Base-by-base conservation (phyloP, 2,888 invertebrate genomes). In the Doris montereyensis region DNA sequence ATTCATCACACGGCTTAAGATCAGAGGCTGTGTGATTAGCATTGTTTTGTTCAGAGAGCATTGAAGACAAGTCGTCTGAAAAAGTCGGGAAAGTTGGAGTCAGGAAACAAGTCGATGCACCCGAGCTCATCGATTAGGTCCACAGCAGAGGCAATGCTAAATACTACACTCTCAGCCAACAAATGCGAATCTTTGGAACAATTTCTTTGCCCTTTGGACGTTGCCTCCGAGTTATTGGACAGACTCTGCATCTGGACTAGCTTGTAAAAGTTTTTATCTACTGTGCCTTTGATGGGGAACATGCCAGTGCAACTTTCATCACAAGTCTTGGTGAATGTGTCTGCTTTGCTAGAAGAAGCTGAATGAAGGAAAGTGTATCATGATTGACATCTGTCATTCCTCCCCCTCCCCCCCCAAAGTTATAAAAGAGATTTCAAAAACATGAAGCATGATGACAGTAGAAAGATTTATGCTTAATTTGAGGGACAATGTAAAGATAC, bases 91-190 rank as follows among this genome's bases (percentile, higher is more conserved):
- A 62, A 4, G 5, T 17, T n/a, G 32, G 32, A 60, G 1, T 67
- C 67, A 17, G 41, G 35, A 62, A 58, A 62, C 17, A 52, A 8
- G 17, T 67, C 67, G 3, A 76, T 13, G 32, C 76, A 76, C 13
- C 76, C 76, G 26, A 67, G 21, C 35, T 67, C 1, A 30, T 76
- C 76, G 52, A 76, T 76, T 67, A 41, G 60, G 5, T 76, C 76
- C 0, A 76, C 76, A n/a, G 76, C 76, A 24, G 67, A 41, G 10
- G 76, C 76, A 35, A 34, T 30, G 30, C 67, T 67, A 13, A 76
- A 76, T 13, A 10, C 28, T 17, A 41, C 5, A 17, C 17, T 17
- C 17, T 41, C 17, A 10, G 5, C 17, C 8, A 17, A 10, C 5
- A 41, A 17, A 17, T 5, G 8, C 52, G 17, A 10, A 5, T 41